Conservation (phyloP, 2,113 vertebrate genomes). For the Spilogale gracilis region DNA sequence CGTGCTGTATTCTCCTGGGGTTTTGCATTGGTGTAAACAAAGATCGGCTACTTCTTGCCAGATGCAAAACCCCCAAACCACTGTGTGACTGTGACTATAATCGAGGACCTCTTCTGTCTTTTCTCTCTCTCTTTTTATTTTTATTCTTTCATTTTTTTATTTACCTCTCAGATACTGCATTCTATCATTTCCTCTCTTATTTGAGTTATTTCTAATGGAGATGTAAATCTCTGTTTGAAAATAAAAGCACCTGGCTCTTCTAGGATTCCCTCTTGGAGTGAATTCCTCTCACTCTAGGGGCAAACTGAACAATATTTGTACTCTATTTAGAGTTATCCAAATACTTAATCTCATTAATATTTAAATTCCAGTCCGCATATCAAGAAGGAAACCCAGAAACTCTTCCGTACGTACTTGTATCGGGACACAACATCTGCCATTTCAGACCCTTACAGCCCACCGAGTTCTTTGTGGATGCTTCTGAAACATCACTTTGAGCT, state of each 20-base stretch:
- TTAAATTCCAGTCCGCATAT: background rate
- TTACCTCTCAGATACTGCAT: background rate
- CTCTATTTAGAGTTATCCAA: background rate
- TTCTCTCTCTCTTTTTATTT: background rate
- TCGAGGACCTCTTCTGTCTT: background rate
- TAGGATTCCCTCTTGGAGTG: background rate
- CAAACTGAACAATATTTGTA: background rate
- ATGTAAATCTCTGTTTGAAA: background rate
- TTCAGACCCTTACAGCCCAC: background rate
- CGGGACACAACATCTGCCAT: background rate
- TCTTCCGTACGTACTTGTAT: rapidly evolving
- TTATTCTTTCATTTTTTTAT: background rate
- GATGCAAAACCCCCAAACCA: background rate
- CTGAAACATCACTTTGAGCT: background rate
- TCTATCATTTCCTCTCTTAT: background rate
- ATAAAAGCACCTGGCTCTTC: background rate
- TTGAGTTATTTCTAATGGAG: background rate
- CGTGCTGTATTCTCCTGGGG: background rate
- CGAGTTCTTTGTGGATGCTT: background rate
- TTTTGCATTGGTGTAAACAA: conserved; percentile 50
- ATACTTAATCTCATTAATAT: background rate
- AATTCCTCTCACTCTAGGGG: background rate
- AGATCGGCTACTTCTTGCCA: conserved; percentile 49
- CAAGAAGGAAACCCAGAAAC: background rate
- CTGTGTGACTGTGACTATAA: background rate